Conservation (phyloP, 2,888 invertebrate species). For the Eremobia ochroleuca region DNA sequence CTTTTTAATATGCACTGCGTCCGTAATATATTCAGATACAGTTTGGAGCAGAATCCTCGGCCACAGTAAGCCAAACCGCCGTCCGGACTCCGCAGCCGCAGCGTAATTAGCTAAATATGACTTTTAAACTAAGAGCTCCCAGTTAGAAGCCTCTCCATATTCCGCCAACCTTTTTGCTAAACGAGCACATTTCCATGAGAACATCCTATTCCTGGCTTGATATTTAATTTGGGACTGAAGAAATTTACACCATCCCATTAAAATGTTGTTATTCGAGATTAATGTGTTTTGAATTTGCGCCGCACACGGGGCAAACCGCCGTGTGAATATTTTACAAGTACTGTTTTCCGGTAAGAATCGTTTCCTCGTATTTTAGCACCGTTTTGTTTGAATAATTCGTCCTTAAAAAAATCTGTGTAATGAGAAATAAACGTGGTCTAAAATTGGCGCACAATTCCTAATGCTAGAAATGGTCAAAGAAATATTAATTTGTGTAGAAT, state of each 20-base stretch:
- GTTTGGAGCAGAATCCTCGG: slow-evolving; percentile 75
- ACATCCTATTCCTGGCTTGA: slow-evolving; percentile 71
- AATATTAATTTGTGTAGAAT: slow-evolving; percentile 70
- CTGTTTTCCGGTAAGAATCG: slow-evolving; percentile 51
- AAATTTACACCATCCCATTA: slow-evolving; percentile 78
- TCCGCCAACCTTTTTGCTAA: slow-evolving; percentile 79
- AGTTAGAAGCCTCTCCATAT: slow-evolving; percentile 78
- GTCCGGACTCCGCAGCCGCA: slow-evolving; percentile 77
- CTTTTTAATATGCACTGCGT: slow-evolving; percentile 69
- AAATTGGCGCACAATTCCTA: slow-evolving; percentile 1
- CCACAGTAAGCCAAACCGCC: slow-evolving; percentile 74
- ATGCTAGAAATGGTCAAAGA: slow-evolving; percentile 22
- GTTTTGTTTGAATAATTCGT: slow-evolving; percentile 18
- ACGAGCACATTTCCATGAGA: slow-evolving; percentile 78
- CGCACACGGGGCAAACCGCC: slow-evolving; percentile 47
- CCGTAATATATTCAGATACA: slow-evolving; percentile 77
- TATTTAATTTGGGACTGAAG: slow-evolving; percentile 77
- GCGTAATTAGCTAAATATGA: slow-evolving; percentile 88
- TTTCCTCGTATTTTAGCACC: slow-evolving; percentile 13
- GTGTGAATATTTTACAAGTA: slow-evolving; percentile 71
- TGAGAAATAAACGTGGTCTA: neutral
- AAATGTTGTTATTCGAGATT: slow-evolving; percentile 77
- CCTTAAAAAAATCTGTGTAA: slow-evolving; percentile 2
- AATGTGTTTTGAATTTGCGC: slow-evolving; percentile 72
- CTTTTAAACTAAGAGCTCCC: slow-evolving; percentile 86